Conservation (phyloP, 2,113 vertebrate genomes). For the Ascaphus truei region DNA sequence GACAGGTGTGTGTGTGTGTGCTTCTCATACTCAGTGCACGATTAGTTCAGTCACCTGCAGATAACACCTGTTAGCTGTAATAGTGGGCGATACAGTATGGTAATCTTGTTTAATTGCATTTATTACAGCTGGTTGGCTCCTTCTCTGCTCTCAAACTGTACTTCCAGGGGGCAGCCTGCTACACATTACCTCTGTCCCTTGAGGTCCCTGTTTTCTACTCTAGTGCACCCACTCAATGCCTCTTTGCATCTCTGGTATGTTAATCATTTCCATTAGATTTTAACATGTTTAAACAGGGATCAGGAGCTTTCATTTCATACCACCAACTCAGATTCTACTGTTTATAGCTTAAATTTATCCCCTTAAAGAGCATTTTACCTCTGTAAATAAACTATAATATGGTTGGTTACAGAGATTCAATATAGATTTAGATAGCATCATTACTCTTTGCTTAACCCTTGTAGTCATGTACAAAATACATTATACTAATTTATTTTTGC, state of each 20-base stretch:
- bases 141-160: not conserved
- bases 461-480: too few species aligned
- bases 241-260: not conserved
- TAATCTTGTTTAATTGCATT: not conserved
- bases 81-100: not conserved
- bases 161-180: not conserved
- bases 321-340: not conserved
- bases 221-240: too few species aligned
- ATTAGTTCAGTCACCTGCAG: not conserved
- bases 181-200: not conserved
- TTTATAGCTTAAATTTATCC: not conserved
- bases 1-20: not conserved
- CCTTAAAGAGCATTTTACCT: too few species aligned
- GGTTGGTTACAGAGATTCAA: too few species aligned
- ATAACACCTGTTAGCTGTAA: not conserved
- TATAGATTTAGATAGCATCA: too few species aligned
- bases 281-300: not conserved
- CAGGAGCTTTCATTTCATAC: not conserved
- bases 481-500: too few species aligned
- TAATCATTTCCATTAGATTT: not conserved
- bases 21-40: not conserved
- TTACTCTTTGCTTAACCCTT: too few species aligned
- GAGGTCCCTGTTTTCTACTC: not conserved
- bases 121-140: not conserved
- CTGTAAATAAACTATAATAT: too few species aligned